Base-by-base conservation (phyloP, 2,113 vertebrate genomes). In the Neolamprologus cancellatus region DNA sequence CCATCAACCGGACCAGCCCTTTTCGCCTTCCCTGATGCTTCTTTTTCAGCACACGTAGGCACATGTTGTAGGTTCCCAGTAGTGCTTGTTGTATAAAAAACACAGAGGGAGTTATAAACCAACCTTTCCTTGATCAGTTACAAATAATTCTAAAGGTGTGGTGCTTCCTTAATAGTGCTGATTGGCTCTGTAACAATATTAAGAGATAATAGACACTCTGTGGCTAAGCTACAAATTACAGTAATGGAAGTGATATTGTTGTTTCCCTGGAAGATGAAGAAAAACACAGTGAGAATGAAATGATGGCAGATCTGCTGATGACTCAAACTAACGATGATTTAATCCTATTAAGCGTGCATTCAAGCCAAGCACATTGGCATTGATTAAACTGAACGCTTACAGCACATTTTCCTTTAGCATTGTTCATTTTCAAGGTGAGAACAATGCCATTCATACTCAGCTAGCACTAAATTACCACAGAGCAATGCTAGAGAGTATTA, bases 401-500 rank as follows among this genome's bases (percentile, higher is more conserved):
- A 87, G 59, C 88, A 84, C 32, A 59, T 84, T 59, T 32, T 59
- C 8, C 80, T 87, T 50, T 13, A 48, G 15, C 5, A n/a, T 59
- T 23, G 59, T 50, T 78, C 20, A 30, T 85, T 66, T 64, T 90
- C 86, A 83, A 89, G 81, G 85, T 87, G 81, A 79, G 28, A 79
- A 48, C 59, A 15, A 74, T 4, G 64, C 20, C 54, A 13, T 36
- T 78, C 20, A 30, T n/a, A 78, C 41, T 71, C 54, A 20, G 28
- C 34, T 78, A 71, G 71, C 8, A 79, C 59, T 41, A 23, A 79
- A 52, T 79, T 13, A 57, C 41, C 14, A 54, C 83, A 50, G 20
- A 61, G 30, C 23, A 23, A 7, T 7, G 18, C 23, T 15, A 10
- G 20, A 48, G 69, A 76, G 6, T 50, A 50, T 76, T 76, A 76